A percentile compares a stretch with the other conserved stretches of the same genome.
Conservation (phyloP, 1,140 invertebrate genomes). For the Rhagoletis pomonella region DNA sequence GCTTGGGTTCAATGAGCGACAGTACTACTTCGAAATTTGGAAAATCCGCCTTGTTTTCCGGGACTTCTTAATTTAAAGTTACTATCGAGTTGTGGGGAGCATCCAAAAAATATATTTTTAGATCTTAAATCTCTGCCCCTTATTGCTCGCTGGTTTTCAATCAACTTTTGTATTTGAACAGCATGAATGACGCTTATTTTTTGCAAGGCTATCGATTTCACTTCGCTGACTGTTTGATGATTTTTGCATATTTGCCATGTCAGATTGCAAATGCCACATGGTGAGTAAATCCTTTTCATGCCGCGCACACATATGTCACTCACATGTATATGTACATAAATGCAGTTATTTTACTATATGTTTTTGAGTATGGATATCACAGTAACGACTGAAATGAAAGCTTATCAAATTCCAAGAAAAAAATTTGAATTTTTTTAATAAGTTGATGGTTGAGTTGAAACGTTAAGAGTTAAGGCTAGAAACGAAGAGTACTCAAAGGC, state of each 20-base stretch:
- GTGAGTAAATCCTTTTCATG: conserved; percentile 38
- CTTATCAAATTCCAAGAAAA: conserved; percentile 34
- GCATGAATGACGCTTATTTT: not conserved
- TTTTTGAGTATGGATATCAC: not conserved
- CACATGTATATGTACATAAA: not conserved
- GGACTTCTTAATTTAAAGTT: too few relatives aligned
- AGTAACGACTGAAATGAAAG: conserved; percentile 19
- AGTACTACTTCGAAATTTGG: too few relatives aligned
- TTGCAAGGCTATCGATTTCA: conserved; percentile 43
- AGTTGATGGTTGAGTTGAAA: not conserved
- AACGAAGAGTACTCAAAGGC: not conserved
- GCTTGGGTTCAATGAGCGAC: too few relatives aligned
- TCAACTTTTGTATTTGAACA: conserved; percentile 3
- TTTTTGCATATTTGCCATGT: conserved; percentile 45
- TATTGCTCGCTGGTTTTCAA: not conserved
- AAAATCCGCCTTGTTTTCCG: too few relatives aligned
- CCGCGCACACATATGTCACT: not conserved
- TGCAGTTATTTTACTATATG: not conserved
- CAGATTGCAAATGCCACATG: conserved; percentile 31
- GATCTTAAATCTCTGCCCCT: not conserved
- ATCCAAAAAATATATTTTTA: too few relatives aligned
- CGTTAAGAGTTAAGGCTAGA: not conserved
- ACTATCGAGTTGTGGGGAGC: too few relatives aligned
- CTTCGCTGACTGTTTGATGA: conserved; percentile 41
- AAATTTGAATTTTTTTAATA: not conserved